Evolutionary conservation across 2,888 invertebrate species (phyloP), one percentile per base, ranked within the genome.

Genomic region (Caenorhabditis sp.): DNA sequence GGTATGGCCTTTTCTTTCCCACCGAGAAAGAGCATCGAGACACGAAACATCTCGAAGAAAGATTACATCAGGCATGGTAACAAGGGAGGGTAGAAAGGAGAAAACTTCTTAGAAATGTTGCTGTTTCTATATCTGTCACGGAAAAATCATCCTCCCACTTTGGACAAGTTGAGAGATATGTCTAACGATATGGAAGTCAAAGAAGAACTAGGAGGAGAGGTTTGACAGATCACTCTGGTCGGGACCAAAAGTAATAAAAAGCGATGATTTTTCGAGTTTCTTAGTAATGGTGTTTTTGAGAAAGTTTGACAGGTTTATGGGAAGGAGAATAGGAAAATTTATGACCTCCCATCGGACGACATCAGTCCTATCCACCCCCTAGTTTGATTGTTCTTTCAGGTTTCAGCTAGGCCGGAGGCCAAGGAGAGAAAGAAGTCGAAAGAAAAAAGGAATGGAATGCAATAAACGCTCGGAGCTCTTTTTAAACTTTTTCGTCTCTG

Each of bases 11-110:
- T 38, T 14, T 16, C 10, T 24, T 24, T 38, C 12, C 38, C 31
- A 14, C 14, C 14, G 44, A 44, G 14, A 19, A 47, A 63, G 63
- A 63, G 63, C 63, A 63, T 28, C 24, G 38, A 19, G 19, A 59
- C 22, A 19, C 19, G 24, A 26, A n/a, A 58, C 12, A 35, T 59
- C 58, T 59, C 51, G 68, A 47, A 54, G 22, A 44, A 24, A 75
- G 44, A 77, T 77, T 77, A 69, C 77, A 51, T 77, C 77, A 77
- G 69, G 61, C 63, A 61, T 69, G 44, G 77, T 77, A 69, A 77
- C 69, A 61, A 19, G 6, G 44, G 26, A 47, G 24, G 35, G 16
- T 24, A 47, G 12, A 24, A 16, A 63, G 10, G 19, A 12, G 14
- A 44, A 35, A 47, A 28, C 31, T 63, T 69, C 61, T 54, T 24